phyloP scores from a whole-genome alignment of 92 coral and sea anemone species.

The Desmophyllum pertusum region DNA sequence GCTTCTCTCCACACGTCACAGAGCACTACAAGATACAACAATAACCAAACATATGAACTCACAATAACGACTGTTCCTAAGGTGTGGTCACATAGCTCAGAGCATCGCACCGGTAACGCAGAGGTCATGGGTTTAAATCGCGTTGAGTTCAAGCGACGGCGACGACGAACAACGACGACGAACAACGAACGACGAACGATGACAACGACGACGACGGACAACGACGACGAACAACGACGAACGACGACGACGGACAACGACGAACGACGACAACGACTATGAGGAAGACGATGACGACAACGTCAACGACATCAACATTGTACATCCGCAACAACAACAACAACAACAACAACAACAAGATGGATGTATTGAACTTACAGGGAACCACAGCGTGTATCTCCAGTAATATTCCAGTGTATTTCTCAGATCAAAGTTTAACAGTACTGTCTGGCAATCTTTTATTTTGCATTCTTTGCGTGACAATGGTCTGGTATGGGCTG shows the following conservation, averaged over 20 bases:
- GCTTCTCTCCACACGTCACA: conserved; percentile 71
- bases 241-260: too few species aligned
- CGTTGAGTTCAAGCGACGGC: too few species aligned
- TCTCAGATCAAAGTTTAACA: background rate
- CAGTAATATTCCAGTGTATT: conserved; percentile 9
- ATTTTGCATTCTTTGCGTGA: conserved; percentile 38
- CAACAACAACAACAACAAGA: background rate
- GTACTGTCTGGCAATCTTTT: conserved; percentile 11
- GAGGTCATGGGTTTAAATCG: too few species aligned
- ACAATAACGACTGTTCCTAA: too few species aligned
- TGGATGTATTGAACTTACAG: conserved; percentile 6
- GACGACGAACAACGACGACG: too few species aligned
- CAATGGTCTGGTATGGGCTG: conserved; percentile 20
- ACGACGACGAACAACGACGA: too few species aligned
- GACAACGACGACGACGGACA: too few species aligned
- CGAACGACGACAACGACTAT: too few species aligned
- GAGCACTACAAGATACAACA: conserved; percentile 68
- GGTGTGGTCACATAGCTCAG: too few species aligned
- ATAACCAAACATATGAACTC: background rate
- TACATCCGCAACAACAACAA: background rate
- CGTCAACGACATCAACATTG: background rate
- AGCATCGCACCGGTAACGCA: too few species aligned
- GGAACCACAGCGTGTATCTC: conserved; percentile 34
- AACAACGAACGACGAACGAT: too few species aligned
- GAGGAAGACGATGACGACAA: background rate